Percentiles rank a stretch among this genome's conserved stretches.
These are phyloP conservation scores for Diloba caeruleocephala DNA, from an alignment of 2,888 invertebrate species.

Conservation along the genomic window DNA sequence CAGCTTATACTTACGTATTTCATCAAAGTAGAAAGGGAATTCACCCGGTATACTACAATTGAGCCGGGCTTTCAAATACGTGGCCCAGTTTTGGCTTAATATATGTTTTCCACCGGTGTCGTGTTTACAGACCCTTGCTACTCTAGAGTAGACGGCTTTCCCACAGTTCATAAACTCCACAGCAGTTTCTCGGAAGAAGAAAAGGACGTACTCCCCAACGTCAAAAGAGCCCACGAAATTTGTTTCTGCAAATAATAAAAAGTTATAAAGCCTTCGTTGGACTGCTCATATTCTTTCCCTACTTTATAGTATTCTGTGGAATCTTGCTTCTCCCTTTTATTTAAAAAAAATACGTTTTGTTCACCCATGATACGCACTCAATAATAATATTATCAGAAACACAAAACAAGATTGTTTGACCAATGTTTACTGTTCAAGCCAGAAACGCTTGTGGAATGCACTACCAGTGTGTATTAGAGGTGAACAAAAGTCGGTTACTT, in stretches of 20 bases:
- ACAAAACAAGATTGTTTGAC: too few relatives aligned
- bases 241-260: constrained; percentile 88
- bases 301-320: too few relatives aligned
- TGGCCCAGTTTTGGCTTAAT: constrained; percentile 91
- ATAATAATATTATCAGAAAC: too few relatives aligned
- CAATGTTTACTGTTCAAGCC: too few relatives aligned
- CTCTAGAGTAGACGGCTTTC: constrained; percentile 92
- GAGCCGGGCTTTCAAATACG: constrained; percentile 91
- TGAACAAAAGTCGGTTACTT: too few relatives aligned
- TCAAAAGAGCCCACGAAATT: constrained; percentile 93
- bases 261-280: background rate
- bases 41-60: constrained; percentile 93
- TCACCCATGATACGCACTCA: too few relatives aligned
- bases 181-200: constrained; percentile 93
- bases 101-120: constrained; percentile 91
- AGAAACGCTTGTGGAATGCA: too few relatives aligned
- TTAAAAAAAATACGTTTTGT: too few relatives aligned
- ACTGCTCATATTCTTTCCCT: too few relatives aligned
- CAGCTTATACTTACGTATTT: constrained; percentile 89
- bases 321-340: too few relatives aligned
- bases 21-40: constrained; percentile 93
- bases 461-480: too few relatives aligned
- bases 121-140: constrained; percentile 93
- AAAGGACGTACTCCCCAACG: constrained; percentile 91
- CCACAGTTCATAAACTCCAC: constrained; percentile 92